These are phyloP conservation scores for Orius insidiosus DNA, from an alignment of 1,140 invertebrate genomes.

Conservation along the genomic window DNA sequence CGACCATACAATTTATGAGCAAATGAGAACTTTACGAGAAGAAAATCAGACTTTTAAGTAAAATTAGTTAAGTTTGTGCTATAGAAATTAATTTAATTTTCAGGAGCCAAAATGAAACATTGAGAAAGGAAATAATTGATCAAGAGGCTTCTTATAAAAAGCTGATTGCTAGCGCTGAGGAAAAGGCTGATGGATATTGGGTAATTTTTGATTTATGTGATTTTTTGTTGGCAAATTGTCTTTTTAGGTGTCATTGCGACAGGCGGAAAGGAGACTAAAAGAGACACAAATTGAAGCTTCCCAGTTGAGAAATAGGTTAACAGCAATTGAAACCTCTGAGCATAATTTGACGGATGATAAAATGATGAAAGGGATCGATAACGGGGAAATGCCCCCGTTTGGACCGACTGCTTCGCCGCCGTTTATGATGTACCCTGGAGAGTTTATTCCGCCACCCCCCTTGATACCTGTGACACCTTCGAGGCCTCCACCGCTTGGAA, in stretches of 20 bases:
- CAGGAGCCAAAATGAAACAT: conserved; percentile 48
- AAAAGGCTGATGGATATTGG: conserved; percentile 63
- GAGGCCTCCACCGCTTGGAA: conserved; percentile 39
- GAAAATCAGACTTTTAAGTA: conserved; percentile 67
- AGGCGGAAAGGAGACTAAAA: conserved; percentile 54
- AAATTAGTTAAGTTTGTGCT: conserved; percentile 22
- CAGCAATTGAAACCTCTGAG: conserved; percentile 32
- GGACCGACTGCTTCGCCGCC: conserved; percentile 16
- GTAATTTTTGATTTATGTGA: too few relatives aligned
- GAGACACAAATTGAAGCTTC: conserved; percentile 56
- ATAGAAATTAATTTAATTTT: conserved; percentile 20
- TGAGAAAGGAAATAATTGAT: conserved; percentile 60
- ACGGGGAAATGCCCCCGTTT: conserved; percentile 23
- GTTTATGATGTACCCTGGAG: conserved; percentile 22
- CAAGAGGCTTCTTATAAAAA: conserved; percentile 59
- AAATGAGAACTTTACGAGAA: conserved; percentile 54
- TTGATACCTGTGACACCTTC: conserved; percentile 30
- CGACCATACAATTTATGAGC: conserved; percentile 56
- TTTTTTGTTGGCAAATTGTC: too few relatives aligned
- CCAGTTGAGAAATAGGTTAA: conserved; percentile 50
- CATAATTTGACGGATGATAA: conserved; percentile 12
- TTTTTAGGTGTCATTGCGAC: conserved; percentile 49
- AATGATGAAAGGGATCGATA: conserved; percentile 9
- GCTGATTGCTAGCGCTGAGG: conserved; percentile 52
- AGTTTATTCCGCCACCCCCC: conserved; percentile 28